Conservation (phyloP, 2,888 invertebrate species). For the Deilephila elpenor region DNA sequence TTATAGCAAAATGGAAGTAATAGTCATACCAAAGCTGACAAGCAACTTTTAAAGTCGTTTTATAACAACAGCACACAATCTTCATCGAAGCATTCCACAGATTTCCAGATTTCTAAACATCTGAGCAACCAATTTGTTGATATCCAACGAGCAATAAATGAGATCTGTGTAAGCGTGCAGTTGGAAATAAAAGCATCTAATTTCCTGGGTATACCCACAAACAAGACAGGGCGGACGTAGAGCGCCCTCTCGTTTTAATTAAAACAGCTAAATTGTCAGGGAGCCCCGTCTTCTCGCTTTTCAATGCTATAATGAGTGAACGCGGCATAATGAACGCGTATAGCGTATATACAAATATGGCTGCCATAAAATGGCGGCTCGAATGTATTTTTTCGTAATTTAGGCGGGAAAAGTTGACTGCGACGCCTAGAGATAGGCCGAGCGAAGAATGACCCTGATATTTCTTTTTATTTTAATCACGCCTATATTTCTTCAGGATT, state of each 20-base stretch:
- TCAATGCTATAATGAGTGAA: slow-evolving; percentile 25
- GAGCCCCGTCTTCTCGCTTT: slow-evolving; percentile 15
- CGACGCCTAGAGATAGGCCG: no score
- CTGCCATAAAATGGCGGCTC: slow-evolving; percentile 9
- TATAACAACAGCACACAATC: no score
- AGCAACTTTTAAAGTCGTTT: no score
- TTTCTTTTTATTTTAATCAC: no score
- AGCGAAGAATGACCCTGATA: no score
- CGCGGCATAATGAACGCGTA: slow-evolving; percentile 23
- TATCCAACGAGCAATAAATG: background rate
- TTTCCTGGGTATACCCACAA: slow-evolving; percentile 10
- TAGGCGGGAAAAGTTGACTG: background rate
- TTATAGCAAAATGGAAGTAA: no score
- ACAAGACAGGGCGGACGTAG: slow-evolving; percentile 7
- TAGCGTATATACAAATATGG: slow-evolving; percentile 21
- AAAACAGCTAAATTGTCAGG: slow-evolving; percentile 24
- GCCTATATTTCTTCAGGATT: no score
- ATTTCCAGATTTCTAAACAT: no score
- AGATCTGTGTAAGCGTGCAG: slow-evolving; percentile 10
- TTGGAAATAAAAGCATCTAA: slow-evolving; percentile 22
- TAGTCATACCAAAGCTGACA: no score
- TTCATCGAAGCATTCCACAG: no score
- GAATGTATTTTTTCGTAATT: slow-evolving; percentile 10
- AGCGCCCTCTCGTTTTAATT: slow-evolving; percentile 23
- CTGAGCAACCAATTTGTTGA: slow-evolving; percentile 4